These are phyloP conservation scores for Acyrthosiphon pisum DNA, from an alignment of 1,140 invertebrate genomes.

Conservation along the genomic window DNA sequence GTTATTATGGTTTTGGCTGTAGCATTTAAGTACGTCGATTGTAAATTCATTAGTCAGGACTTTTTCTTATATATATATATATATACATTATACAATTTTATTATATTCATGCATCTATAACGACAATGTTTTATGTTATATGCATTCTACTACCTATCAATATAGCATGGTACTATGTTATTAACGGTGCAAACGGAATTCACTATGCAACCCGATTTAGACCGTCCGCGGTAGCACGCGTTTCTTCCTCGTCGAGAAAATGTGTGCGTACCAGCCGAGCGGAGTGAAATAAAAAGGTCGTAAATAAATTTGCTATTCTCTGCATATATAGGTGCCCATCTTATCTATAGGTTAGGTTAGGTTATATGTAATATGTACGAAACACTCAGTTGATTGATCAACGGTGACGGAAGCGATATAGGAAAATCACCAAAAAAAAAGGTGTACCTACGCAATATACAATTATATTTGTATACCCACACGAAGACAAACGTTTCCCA, in stretches of 20 bases:
- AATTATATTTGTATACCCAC: background rate
- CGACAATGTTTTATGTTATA: background rate
- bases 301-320: background rate
- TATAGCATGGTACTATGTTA: background rate
- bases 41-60: too few species aligned
- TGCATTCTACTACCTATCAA: background rate
- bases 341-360: background rate
- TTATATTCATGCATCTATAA: background rate
- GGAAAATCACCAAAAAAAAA: background rate
- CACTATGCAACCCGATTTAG: background rate
- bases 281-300: background rate
- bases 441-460: background rate
- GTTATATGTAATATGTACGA: background rate
- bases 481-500: background rate
- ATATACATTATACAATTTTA: too few species aligned
- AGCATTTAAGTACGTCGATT: too few species aligned
- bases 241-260: background rate
- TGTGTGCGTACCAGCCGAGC: background rate
- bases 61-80: too few species aligned
- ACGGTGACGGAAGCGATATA: background rate
- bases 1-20: too few species aligned
- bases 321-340: background rate
- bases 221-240: background rate
- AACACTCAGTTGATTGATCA: background rate
- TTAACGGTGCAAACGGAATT: background rate